These are phyloP conservation scores for Meiosimyza decipiens DNA, from an alignment of 2,888 invertebrate species.

Conservation along the genomic window DNA sequence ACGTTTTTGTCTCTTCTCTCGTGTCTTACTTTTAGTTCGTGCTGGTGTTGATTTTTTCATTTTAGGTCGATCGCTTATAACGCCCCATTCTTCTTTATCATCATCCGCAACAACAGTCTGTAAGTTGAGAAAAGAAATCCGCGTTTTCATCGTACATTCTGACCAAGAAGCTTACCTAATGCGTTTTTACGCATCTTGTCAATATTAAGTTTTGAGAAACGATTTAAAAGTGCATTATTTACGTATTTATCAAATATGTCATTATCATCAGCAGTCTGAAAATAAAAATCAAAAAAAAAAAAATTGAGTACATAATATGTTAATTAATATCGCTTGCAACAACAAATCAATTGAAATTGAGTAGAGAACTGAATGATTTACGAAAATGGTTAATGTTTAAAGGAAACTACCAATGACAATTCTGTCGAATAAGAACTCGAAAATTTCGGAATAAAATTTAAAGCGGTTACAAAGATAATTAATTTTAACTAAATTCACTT, in stretches of 20 bases:
- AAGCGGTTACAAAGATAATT: no score
- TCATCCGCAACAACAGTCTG: slow-evolving; percentile 51
- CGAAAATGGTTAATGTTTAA: no score
- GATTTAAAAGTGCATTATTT: slow-evolving; percentile 64
- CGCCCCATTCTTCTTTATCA: slow-evolving; percentile 54
- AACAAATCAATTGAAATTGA: no score
- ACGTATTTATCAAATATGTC: slow-evolving; percentile 54
- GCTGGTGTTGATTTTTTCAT: slow-evolving; percentile 40
- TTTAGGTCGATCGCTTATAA: slow-evolving; percentile 53
- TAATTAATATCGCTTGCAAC: no score
- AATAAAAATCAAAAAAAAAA: slow-evolving; percentile 37
- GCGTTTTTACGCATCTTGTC: slow-evolving; percentile 69
- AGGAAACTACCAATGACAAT: no score
- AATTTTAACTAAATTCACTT: no score
- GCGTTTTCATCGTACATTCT: slow-evolving; percentile 66
- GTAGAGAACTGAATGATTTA: no score
- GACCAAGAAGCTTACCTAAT: slow-evolving; percentile 68
- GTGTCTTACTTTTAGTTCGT: slow-evolving; percentile 41
- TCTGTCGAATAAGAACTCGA: no score
- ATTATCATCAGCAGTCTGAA: slow-evolving; percentile 49
- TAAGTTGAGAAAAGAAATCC: slow-evolving; percentile 66
- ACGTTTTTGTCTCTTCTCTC: slow-evolving; percentile 40
- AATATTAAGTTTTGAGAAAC: slow-evolving; percentile 67
- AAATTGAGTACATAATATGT: not conserved
- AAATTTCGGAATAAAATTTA: no score